phyloP scores from a whole-genome alignment of 2,888 invertebrate species.

The Sinodicranocentrus sp. region DNA sequence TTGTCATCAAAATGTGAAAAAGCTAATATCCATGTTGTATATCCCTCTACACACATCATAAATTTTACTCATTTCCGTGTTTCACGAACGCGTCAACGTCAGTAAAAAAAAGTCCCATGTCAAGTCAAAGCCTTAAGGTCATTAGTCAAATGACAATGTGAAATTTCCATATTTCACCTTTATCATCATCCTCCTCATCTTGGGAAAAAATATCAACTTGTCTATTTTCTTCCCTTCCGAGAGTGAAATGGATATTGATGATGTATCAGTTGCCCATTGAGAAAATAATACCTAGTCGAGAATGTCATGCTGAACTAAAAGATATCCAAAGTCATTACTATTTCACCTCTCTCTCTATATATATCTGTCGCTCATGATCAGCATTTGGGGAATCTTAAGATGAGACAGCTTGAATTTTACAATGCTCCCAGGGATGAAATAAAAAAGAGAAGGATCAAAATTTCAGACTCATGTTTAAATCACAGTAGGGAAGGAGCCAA shows the following conservation, averaged over 20 bases:
- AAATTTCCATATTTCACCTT: constrained; percentile 53
- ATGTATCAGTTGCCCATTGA: too few species aligned
- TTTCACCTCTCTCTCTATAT: background rate
- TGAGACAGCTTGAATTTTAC: constrained; percentile 23
- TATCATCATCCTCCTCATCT: constrained; percentile 4
- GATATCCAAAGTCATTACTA: too few species aligned
- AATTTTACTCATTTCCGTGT: constrained; percentile 16
- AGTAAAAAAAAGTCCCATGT: constrained; percentile 42
- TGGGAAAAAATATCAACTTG: too few species aligned
- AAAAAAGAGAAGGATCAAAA: constrained; percentile 31
- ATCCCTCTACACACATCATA: constrained; percentile 2
- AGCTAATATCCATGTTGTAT: constrained; percentile 32
- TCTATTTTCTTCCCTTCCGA: too few species aligned
- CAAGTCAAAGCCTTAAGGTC: constrained; percentile 41
- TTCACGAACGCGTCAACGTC: constrained; percentile 18
- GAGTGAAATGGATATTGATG: too few species aligned
- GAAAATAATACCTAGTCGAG: too few species aligned
- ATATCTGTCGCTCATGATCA: constrained; percentile 44
- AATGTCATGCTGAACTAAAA: constrained; percentile 3
- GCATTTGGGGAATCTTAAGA: constrained; percentile 46
- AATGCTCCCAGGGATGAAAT: background rate
- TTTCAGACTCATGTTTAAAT: constrained; percentile 60
- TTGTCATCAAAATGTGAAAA: constrained; percentile 53
- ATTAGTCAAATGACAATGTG: constrained; percentile 62
- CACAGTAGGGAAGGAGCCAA: constrained; percentile 69